A percentile compares a stretch with the other conserved stretches of the same genome.
phyloP scores from a whole-genome alignment of 2,888 invertebrate species.

The Pilophorus perplexus region DNA sequence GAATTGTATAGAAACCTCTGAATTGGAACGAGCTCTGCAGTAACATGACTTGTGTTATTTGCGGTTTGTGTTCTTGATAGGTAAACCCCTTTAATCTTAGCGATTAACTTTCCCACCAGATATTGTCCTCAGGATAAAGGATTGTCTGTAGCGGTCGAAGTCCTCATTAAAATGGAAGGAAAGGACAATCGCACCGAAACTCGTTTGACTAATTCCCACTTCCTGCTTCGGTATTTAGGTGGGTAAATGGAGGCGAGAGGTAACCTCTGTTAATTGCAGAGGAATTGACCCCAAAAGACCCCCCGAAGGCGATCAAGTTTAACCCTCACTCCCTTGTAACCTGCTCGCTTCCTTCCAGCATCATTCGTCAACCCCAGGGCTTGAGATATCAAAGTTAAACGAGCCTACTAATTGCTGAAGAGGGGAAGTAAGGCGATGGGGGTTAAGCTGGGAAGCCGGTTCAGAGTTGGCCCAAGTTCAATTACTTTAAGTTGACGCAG shows the following conservation, averaged over 20 bases:
- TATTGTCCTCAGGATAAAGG: too few species aligned
- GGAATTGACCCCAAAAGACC: conserved; percentile 15
- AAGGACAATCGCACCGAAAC: background rate
- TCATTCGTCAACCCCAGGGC: conserved; percentile 24
- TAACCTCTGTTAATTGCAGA: background rate
- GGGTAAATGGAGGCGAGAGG: background rate
- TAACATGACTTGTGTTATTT: too few species aligned
- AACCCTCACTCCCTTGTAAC: conserved; percentile 4
- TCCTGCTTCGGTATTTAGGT: background rate
- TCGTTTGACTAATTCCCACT: background rate
- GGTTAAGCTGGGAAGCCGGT: background rate
- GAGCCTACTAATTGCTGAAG: conserved; percentile 30
- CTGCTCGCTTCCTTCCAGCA: background rate
- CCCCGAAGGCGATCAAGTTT: conserved; percentile 14
- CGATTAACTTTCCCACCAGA: too few species aligned
- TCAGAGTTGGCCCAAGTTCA: conserved; percentile 29
- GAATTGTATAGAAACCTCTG: too few species aligned
- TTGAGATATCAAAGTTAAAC: conserved; percentile 32
- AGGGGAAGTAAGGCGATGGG: background rate
- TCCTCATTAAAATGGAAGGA: background rate
- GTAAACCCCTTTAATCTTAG: too few species aligned
- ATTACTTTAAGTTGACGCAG: conserved; percentile 26
- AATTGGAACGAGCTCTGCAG: too few species aligned
- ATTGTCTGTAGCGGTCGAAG: too few species aligned
- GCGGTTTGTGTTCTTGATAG: too few species aligned